These are phyloP conservation scores for Holocentrus rufus DNA, from an alignment of 2,797 vertebrate genomes.

Conservation along the genomic window DNA sequence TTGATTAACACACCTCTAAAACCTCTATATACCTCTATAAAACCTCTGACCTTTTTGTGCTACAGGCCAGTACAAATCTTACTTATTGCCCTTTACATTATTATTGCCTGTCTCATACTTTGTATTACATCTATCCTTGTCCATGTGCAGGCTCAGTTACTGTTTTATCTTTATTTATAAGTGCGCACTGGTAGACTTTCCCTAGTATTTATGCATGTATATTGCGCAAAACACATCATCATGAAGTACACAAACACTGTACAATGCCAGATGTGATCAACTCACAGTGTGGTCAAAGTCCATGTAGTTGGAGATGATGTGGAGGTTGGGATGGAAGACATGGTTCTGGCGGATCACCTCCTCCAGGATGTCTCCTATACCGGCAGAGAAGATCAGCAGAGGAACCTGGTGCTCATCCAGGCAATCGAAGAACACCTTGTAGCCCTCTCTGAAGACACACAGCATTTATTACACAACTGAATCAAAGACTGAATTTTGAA, in stretches of 20 bases:
- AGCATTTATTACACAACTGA: not conserved
- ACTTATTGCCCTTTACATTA: no score
- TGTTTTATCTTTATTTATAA: no score
- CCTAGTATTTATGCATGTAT: not conserved
- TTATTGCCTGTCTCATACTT: no score
- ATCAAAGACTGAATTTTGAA: not conserved
- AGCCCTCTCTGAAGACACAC: slow-evolving; percentile 83
- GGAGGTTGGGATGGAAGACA: slow-evolving; percentile 87
- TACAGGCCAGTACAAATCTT: no score
- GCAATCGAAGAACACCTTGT: slow-evolving; percentile 83
- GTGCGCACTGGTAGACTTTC: not conserved
- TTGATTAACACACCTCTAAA: not conserved
- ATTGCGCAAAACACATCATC: not conserved
- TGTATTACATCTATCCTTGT: not conserved
- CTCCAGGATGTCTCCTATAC: slow-evolving; percentile 89
- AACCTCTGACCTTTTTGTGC: no score
- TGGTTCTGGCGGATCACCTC: slow-evolving; percentile 89
- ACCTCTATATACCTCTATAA: no score
- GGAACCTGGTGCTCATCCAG: slow-evolving; percentile 82
- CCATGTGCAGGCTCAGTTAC: no score
- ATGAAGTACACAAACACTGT: not conserved
- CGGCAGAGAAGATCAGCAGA: slow-evolving; percentile 93
- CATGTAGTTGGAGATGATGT: slow-evolving; percentile 95
- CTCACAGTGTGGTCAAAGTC: slow-evolving; percentile 88
- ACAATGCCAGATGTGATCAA: slow-evolving; percentile 3